A percentile compares a stretch with the other conserved stretches of the same genome.
These are phyloP conservation scores for Apis florea DNA, from an alignment of 1,140 invertebrate genomes.

Conservation along the genomic window DNA sequence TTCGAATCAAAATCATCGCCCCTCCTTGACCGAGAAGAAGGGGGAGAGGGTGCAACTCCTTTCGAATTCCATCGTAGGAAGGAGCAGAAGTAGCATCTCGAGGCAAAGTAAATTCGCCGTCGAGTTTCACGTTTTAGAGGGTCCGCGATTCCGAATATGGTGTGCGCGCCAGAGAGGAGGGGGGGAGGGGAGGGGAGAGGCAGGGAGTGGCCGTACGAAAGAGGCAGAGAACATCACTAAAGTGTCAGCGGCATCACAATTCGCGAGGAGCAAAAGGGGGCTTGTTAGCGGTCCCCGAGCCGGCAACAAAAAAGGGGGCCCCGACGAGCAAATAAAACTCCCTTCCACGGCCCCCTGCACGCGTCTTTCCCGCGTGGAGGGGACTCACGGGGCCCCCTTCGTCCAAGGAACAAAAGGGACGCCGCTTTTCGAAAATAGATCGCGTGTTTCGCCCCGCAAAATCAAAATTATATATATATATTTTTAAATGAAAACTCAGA, in stretches of 20 bases:
- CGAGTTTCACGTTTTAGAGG: conserved; percentile 58
- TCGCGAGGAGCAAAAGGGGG: conserved; percentile 72
- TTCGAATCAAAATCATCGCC: too few species aligned
- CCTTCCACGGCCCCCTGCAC: conserved; percentile 46
- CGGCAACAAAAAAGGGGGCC: conserved; percentile 66
- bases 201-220: conserved; percentile 46
- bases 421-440: conserved; percentile 21
- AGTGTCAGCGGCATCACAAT: conserved; percentile 76
- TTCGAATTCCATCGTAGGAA: conserved; percentile 2
- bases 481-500: too few species aligned
- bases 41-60: conserved; percentile 7
- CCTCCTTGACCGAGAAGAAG: background rate
- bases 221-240: conserved; percentile 73
- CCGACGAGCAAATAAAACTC: conserved; percentile 58
- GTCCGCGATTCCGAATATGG: conserved; percentile 59
- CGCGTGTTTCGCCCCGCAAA: background rate
- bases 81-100: background rate
- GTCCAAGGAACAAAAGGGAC: conserved; percentile 33
- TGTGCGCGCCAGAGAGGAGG: conserved; percentile 1
- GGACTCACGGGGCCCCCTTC: conserved; percentile 15
- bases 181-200: background rate
- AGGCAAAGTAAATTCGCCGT: conserved; percentile 50
- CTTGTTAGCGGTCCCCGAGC: conserved; percentile 70
- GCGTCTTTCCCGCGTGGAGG: conserved; percentile 47
- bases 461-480: too few species aligned